These are phyloP conservation scores for Pollachius pollachius DNA, from an alignment of 2,113 vertebrate genomes.

Conservation along the genomic window DNA sequence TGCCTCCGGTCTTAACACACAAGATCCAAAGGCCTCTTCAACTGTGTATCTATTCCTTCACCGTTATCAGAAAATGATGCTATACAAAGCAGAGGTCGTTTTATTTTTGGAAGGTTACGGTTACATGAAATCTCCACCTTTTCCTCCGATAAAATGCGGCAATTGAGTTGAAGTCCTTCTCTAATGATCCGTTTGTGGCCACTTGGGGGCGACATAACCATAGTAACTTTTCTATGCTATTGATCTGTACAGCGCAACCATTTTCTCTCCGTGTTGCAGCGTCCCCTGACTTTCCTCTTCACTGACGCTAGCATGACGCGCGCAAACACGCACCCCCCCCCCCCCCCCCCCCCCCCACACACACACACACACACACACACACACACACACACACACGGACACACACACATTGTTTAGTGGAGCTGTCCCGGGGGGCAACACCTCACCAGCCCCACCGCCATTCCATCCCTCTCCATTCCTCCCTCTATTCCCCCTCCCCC, in stretches of 20 bases:
- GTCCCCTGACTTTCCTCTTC: background rate
- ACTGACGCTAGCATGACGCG: background rate
- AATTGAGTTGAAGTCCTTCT: too few relatives aligned
- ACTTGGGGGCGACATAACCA: conserved; percentile 73
- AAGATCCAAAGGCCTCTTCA: too few relatives aligned
- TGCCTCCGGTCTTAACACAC: too few relatives aligned
- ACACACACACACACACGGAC: background rate
- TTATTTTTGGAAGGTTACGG: too few relatives aligned
- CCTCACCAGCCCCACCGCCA: background rate
- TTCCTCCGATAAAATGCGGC: too few relatives aligned
- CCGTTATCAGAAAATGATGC: too few relatives aligned
- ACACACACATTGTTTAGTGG: conserved; percentile 24
- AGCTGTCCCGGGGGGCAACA: conserved; percentile 33
- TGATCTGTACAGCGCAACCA: conserved; percentile 15
- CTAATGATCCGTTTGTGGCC: conserved; percentile 29
- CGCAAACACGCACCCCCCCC: conserved; percentile 27
- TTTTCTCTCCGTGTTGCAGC: conserved; percentile 20
- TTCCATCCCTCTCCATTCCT: conserved; percentile 27
- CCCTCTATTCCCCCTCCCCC: conserved; percentile 20
- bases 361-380: too few relatives aligned
- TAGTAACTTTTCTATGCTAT: conserved; percentile 25
- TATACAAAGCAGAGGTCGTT: too few relatives aligned
- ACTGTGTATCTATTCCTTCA: too few relatives aligned
- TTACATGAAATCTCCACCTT: too few relatives aligned
- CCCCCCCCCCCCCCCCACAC: too few relatives aligned